Base-by-base conservation (phyloP, 2,113 vertebrate species). In the Propithecus coquereli region DNA sequence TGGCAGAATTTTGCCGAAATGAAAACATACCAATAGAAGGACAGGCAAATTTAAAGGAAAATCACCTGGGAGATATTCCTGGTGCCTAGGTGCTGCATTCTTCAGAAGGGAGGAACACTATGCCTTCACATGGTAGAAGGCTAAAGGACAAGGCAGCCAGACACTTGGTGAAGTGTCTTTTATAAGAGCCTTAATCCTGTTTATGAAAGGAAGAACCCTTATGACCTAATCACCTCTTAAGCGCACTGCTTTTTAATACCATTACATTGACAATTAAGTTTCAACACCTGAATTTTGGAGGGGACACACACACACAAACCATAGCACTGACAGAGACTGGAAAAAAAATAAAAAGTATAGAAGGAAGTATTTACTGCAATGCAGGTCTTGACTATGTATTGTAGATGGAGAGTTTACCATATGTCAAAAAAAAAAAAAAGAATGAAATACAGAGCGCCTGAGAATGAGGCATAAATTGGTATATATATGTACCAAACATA, bases 391-490 rank as follows among this genome's bases (percentile, higher is more conserved):
- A 59, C 18, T 70, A 45, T 54, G 6, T 57, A 22, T 57, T 57
- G 4, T 81, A 45, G 34, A 47, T 50, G 37, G 43, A 71, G 30
- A 83, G 1, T 74, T 74, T 90, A 76, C 66, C 17, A 45, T 32
- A n/a, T 20, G 8, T 77, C 3, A 91, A 57, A n/a, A 87, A 54
- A 90, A 30, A 61, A 61, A 61, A 59, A 59, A n/a, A n/a, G n/a
- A 57, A 20, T 30, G 13, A 73, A 90, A 79, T 30, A 73, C 3
- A 59, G 40, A 90, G 68, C 18, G 50, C 30, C 2, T 40, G 37
- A 79, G 17, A 76, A 81, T 94, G 32, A 76, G n/a, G 86, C 34
- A 63, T 27, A 90, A 94, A 63, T 8, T 65, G 18, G 6, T 54
- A n/a, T 34, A n/a, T 25, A 0, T 52, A n/a, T 25, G 0, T 61